These are phyloP conservation scores for Synanceia verrucosa DNA, from an alignment of 2,797 vertebrate species.

Conservation along the genomic window DNA sequence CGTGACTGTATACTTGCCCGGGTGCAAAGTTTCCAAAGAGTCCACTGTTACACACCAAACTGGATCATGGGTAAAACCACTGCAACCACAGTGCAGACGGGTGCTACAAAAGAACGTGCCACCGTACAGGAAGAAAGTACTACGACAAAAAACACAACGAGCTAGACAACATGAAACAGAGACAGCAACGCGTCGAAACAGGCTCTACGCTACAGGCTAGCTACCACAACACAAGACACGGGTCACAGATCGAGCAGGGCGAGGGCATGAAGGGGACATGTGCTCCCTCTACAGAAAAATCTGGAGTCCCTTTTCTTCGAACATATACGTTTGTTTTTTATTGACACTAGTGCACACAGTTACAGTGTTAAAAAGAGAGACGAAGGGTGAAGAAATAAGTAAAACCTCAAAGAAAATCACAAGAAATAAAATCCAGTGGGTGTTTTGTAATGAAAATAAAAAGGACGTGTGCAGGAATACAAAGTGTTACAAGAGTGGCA, in stretches of 20 bases:
- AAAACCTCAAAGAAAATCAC: slow-evolving; percentile 26
- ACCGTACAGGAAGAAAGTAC: slow-evolving; percentile 39
- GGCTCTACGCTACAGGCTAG: slow-evolving; percentile 41
- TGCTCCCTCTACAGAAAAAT: slow-evolving; percentile 59
- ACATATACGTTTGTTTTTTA: slow-evolving; percentile 88
- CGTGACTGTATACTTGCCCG: slow-evolving; percentile 76
- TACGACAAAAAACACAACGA: slow-evolving; percentile 7
- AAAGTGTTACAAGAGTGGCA: slow-evolving; percentile 60
- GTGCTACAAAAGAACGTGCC: slow-evolving; percentile 64
- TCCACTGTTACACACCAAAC: slow-evolving; percentile 71
- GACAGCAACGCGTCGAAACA: slow-evolving; percentile 1
- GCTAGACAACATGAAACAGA: slow-evolving; percentile 16
- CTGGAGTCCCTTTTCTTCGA: slow-evolving; percentile 74
- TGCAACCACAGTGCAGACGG: slow-evolving; percentile 65
- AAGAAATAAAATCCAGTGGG: slow-evolving; percentile 45
- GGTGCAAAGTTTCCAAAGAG: slow-evolving; percentile 69
- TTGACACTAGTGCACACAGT: slow-evolving; percentile 89
- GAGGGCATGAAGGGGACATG: neutral
- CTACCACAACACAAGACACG: slow-evolving; percentile 54
- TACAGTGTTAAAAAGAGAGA: slow-evolving; percentile 83
- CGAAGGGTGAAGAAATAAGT: slow-evolving; percentile 51
- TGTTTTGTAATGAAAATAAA: slow-evolving; percentile 36
- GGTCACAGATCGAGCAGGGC: neutral
- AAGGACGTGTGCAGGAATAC: slow-evolving; percentile 58
- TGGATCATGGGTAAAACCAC: slow-evolving; percentile 72